These are phyloP conservation scores for Dendrophyllia cribrosa DNA, from an alignment of 64 coral and sea anemone species.

Conservation along the genomic window DNA sequence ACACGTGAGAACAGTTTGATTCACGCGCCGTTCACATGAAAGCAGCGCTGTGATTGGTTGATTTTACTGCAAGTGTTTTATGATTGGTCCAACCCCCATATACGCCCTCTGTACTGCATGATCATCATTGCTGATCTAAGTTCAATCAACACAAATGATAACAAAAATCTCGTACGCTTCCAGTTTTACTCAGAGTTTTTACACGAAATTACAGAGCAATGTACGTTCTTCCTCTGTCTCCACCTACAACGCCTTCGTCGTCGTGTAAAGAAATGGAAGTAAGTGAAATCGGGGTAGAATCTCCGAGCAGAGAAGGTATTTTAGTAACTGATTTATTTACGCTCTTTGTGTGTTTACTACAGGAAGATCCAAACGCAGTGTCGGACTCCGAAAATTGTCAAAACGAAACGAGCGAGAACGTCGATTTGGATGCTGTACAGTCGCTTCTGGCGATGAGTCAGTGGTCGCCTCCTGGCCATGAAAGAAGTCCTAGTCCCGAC, in stretches of 20 bases:
- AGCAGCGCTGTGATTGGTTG: constrained; percentile 82
- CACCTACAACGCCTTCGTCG: constrained; percentile 95
- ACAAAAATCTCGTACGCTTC: constrained; percentile 72
- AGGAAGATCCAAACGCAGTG: constrained; percentile 66
- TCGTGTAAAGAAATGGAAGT: constrained; percentile 87
- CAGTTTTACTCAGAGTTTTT: constrained; percentile 55
- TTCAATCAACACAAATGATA: constrained; percentile 83
- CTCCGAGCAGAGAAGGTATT: background rate
- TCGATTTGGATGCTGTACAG: constrained; percentile 97
- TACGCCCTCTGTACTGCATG: constrained; percentile 91
- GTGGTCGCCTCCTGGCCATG: constrained; percentile 91
- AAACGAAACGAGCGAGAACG: constrained; percentile 67
- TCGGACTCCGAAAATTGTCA: constrained; percentile 52
- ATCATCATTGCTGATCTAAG: constrained; percentile 95
- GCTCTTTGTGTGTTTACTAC: constrained; percentile 46
- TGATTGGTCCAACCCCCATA: constrained; percentile 89
- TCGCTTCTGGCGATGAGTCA: constrained; percentile 98
- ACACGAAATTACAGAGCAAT: constrained; percentile 55
- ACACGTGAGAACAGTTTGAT: constrained; percentile 84
- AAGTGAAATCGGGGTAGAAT: constrained; percentile 43
- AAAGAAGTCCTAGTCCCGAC: constrained; percentile 87
- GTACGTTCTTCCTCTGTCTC: constrained; percentile 96
- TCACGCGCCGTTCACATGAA: constrained; percentile 96
- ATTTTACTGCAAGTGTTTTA: constrained; percentile 2
- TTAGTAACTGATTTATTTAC: constrained; percentile 16